Evolutionary conservation across 2,113 vertebrate genomes (phyloP), one percentile per base, ranked within the genome.

Genomic region (Rostratula benghalensis): DNA sequence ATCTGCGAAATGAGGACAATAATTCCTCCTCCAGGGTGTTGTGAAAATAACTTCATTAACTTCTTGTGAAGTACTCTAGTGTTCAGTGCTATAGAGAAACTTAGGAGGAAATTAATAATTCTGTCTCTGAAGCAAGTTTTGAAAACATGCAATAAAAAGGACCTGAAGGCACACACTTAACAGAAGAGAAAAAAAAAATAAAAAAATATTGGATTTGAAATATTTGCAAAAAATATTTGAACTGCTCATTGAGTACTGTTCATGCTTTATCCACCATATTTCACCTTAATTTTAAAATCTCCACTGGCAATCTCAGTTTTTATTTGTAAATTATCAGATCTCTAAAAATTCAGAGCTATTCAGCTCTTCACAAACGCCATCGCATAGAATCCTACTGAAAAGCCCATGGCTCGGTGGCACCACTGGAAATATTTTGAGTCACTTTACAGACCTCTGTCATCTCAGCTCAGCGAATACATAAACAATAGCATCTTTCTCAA

Each of bases 41-140:
- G 77, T 92, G 93, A 94, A 94, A 94, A 93, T 92, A 92, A 94
- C 88, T 96, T 92, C 93, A 93, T 96, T 95, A 95, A 92, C 74
- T 68, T 56, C 81, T 92, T 89, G 54, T 81, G 60, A 94, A 93
- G 59, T 46, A 90, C 33, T 86, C 46, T 57, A 93, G 68, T 78
- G 53, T 78, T 79, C 63, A 85, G 16, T 61, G 76, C 41, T 83
- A 80, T n/a, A 74, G 6, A 94, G 69, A 95, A 92, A 83, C 48
- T 54, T 78, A 75, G 28, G 35, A 96, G 46, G 88, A 95, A 94
- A 92, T 93, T 90, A 96, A 46, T 79, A 87, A 75, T 81, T 93
- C 79, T 93, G 83, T 93, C 79, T 90, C 92, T 90, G 64, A 60
- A 94, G 92, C 75, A 90, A 83, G 79, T 87, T 95, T 94, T 90